Evolutionary conservation across 2,888 invertebrate species (phyloP).

Genomic region (Arrhopalites spinosus): DNA sequence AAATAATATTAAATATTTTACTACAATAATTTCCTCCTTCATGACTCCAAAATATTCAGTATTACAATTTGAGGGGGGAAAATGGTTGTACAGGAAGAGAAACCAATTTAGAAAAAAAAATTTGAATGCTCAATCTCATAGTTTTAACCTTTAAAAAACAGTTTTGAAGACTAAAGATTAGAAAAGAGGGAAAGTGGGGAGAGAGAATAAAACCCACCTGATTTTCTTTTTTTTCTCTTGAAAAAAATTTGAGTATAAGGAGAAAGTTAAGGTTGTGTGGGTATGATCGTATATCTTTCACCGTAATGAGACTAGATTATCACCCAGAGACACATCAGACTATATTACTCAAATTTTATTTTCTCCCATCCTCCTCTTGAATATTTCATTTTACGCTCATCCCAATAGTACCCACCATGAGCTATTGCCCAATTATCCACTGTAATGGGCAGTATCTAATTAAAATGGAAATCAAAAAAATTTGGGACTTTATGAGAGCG

Average conservation of each 20-base stretch:
- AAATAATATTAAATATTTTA: no score
- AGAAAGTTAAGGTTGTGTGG: no score
- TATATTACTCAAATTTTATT: slow-evolving; percentile 36
- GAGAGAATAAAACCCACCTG: no score
- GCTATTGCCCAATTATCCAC: slow-evolving; percentile 51
- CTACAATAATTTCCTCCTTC: no score
- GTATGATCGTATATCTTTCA: background rate
- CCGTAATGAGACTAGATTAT: slow-evolving; percentile 34
- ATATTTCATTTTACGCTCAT: background rate
- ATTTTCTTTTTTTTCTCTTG: no score
- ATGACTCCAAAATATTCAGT: background rate
- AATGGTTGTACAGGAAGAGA: background rate
- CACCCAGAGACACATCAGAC: slow-evolving; percentile 29
- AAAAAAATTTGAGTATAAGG: no score
- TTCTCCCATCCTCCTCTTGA: no score
- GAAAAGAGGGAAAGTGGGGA: no score
- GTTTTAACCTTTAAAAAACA: no score
- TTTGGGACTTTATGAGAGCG: slow-evolving; percentile 47
- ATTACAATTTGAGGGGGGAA: background rate
- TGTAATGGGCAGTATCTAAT: slow-evolving; percentile 52
- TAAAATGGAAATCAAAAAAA: slow-evolving; percentile 52
- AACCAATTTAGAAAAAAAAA: background rate
- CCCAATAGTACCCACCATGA: slow-evolving; percentile 39
- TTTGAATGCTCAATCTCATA: no score
- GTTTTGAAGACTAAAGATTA: no score